Evolutionary conservation across 92 coral and sea anemone genomes (phyloP).

Genomic region (Bergia sp.): DNA sequence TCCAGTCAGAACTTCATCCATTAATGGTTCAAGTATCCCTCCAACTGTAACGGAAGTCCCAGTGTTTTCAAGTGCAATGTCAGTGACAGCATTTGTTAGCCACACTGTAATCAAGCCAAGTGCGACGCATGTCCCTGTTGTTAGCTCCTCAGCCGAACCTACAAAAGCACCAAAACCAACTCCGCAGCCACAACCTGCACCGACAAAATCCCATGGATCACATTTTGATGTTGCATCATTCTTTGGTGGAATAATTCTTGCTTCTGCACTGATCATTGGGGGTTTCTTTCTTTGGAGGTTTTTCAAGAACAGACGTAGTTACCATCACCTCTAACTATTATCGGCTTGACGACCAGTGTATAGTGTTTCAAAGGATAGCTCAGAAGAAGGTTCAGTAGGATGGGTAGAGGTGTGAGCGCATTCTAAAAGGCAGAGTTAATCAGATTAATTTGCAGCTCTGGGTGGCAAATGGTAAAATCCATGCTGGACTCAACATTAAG

Average conservation of each 20-base stretch:
- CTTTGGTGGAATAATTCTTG: constrained; percentile 94
- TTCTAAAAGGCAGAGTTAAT: not conserved
- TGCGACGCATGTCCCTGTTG: not conserved
- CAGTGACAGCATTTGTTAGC: constrained; percentile 8
- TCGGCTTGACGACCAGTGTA: no score
- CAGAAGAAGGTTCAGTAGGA: not conserved
- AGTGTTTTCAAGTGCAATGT: not conserved
- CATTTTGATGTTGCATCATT: constrained; percentile 91
- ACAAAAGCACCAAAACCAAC: constrained; percentile 3
- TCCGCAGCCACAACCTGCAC: constrained; percentile 30
- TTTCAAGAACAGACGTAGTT: constrained; percentile 81
- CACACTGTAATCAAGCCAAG: constrained; percentile 4
- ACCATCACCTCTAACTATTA: constrained; percentile 74
- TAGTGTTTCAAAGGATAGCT: not conserved
- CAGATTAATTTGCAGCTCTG: not conserved
- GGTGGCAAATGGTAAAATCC: not conserved
- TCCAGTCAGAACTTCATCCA: not conserved
- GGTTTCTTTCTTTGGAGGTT: constrained; percentile 66
- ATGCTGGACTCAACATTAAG: no score
- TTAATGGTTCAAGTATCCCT: not conserved
- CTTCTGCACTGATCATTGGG: constrained; percentile 56
- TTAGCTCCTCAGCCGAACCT: not conserved
- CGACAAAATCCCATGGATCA: constrained; percentile 36
- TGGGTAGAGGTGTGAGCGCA: not conserved
- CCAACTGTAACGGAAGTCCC: not conserved